Base-by-base conservation (phyloP, 2,888 invertebrate genomes). In the Phlogophora meticulosa region DNA sequence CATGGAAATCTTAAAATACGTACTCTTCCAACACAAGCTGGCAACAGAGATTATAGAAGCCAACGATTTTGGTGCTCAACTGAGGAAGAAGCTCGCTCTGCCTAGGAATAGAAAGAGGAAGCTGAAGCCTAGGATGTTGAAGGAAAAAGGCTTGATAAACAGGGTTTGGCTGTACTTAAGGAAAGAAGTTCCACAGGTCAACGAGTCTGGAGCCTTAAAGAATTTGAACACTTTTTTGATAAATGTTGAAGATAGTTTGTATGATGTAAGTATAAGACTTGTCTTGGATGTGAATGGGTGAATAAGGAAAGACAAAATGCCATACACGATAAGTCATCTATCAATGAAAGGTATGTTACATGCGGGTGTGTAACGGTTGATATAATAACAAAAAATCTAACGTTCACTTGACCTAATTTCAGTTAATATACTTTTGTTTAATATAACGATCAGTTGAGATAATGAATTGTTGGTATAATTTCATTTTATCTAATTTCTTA, bases 211-310 rank as follows among this genome's bases (percentile, higher is more conserved):
- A 1, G 74, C 77, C 7, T 17, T 88, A 3, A 36, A 68, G 0
- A 70, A 81, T 0, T 81, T 91, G 1, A 63, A 80, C 4, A 20
- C 43, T 0, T 89, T 90, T 56, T 32, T 92, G 7, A 32, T 72
- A 2, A 75, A 86, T 51, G n/a, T 91, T 1, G 80, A 82, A 34
- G 59, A 63, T n/a, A 68, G 75, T 40, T 81, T 94, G 46, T 81
- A 81, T 71, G 88, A 90, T 68, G 94, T 93, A 82, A 91, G 92
- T 62, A 42, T 36, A n/a, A n/a, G n/a, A n/a, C n/a, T n/a, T n/a
- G n/a, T n/a, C n/a, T n/a, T n/a, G n/a, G n/a, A n/a, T n/a, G n/a
- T n/a, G n/a, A n/a, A n/a, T n/a, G n/a, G n/a, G n/a, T n/a, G n/a
- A n/a, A n/a, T n/a, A n/a, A n/a, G n/a, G n/a, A n/a, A n/a, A n/a